Base-by-base conservation (phyloP, 2,888 invertebrate species). In the Anoplius nigerrimus region DNA sequence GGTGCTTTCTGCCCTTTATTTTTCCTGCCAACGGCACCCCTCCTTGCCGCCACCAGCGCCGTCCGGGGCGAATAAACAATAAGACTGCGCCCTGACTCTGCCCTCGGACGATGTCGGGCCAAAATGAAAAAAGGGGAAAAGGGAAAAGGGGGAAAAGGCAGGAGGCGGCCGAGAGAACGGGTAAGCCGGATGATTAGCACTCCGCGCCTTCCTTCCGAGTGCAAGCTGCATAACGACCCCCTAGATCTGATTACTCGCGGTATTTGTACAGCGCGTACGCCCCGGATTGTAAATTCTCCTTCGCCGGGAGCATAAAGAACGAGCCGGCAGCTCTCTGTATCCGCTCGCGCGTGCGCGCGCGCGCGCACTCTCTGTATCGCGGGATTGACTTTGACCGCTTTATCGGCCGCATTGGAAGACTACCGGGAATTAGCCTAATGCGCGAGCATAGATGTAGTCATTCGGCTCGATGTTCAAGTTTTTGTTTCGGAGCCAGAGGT, bases 1-100 rank as follows among this genome's bases (percentile, higher is more conserved):
- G 67, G 80, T 72, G 76, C 74, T 78, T 76, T 79, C 69, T 78
- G 64, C 72, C 76, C 78, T 78, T 76, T 76, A 78, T 78, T 78
- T 76, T 78, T 70, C 20, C 66, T 69, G 48, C 51, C 59, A 15
- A 18, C 18, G 18, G 20, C 20, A 57, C 59, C 62, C 57, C 42
- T 53, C 43, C 56, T 48, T 48, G 64, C 62, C 43, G 68, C 66
- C 66, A 64, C 53, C 58, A 27, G 22, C 21, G 52, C 34, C 62
- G 57, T 21, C 46, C 24, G 27, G 51, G n/a, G 42, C 56, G 66
- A 74, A 78, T 70, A 78, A 78, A 78, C 76, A 76, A 72, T 60
- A 58, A 64, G 55, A 34, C 34, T 34, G n/a, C 34, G 34, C 34
- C 11, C 34, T 34, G 34, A n/a, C 11, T 34, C 34, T 34, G 11